These are phyloP conservation scores for Pseudomugil gertrudae DNA, from an alignment of 2,797 vertebrate species.

Conservation along the genomic window DNA sequence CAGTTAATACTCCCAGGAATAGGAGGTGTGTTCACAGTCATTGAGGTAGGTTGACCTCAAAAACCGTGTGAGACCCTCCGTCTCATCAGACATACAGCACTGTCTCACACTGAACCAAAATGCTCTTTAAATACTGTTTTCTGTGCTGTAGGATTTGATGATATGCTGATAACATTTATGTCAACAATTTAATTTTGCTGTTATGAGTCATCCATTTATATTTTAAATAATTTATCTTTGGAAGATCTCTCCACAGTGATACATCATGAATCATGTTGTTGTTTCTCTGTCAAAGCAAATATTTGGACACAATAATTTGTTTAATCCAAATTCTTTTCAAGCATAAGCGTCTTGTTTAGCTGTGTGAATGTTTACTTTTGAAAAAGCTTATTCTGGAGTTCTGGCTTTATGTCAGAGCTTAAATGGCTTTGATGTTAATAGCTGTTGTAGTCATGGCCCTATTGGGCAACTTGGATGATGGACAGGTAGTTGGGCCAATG, in stretches of 20 bases:
- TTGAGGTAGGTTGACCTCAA: constrained; percentile 64
- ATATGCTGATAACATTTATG: background rate
- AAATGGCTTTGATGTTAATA: constrained; percentile 61
- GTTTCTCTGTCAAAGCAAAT: background rate
- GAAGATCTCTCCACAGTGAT: background rate
- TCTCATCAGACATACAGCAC: constrained; percentile 5
- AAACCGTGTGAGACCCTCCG: constrained; percentile 49
- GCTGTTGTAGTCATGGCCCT: constrained; percentile 61
- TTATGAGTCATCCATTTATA: background rate
- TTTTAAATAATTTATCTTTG: constrained; percentile 1
- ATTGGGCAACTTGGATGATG: constrained; percentile 51
- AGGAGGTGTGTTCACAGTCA: constrained; percentile 49
- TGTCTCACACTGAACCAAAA: constrained; percentile 17
- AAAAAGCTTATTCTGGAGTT: constrained; percentile 22
- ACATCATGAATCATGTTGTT: background rate
- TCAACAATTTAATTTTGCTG: background rate
- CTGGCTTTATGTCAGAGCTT: constrained; percentile 44
- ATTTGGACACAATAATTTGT: background rate
- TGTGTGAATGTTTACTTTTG: constrained; percentile 17
- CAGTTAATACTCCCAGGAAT: constrained; percentile 22
- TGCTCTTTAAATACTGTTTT: constrained; percentile 7
- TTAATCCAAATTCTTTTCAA: constrained; percentile 23
- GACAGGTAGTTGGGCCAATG: constrained; percentile 43
- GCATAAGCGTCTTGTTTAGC: constrained; percentile 4
- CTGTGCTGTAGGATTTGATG: background rate